Conservation (phyloP, 2,113 vertebrate species). For the Crocuta crocuta region DNA sequence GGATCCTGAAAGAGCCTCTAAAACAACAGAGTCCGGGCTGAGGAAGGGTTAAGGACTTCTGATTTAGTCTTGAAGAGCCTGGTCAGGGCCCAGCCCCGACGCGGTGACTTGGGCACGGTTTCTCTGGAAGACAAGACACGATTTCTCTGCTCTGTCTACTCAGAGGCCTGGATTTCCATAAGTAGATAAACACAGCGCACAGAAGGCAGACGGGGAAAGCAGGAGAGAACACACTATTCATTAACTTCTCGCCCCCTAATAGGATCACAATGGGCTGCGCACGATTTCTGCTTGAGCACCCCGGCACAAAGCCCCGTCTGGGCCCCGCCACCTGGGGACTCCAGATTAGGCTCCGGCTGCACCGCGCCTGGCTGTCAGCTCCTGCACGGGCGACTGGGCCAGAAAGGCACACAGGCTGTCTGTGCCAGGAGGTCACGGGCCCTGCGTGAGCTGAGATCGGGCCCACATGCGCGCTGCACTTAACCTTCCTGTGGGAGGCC, state of each 20-base stretch:
- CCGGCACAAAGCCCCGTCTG: background rate
- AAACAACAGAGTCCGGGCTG: background rate
- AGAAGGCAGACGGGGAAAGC: background rate
- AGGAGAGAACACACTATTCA: background rate
- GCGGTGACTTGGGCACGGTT: background rate
- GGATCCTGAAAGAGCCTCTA: background rate
- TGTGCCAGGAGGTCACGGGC: background rate
- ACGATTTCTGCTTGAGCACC: background rate
- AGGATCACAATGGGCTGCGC: background rate
- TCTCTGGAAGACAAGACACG: background rate
- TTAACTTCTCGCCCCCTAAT: conserved; percentile 46
- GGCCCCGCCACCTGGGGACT: background rate
- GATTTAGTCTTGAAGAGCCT: background rate
- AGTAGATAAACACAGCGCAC: conserved; percentile 31
- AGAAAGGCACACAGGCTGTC: accelerated
- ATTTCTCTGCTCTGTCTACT: conserved; percentile 18
- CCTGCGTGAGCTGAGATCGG: accelerated
- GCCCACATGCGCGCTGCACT: accelerated
- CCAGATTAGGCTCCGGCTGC: background rate
- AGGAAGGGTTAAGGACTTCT: background rate
- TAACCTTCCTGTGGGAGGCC: background rate
- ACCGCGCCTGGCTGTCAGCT: accelerated
- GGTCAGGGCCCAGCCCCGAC: background rate
- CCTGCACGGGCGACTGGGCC: accelerated
- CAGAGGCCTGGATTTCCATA: conserved; percentile 61